Evolutionary conservation across 1,140 invertebrate genomes (phyloP).

Genomic region (Tetramorium alpestre): DNA sequence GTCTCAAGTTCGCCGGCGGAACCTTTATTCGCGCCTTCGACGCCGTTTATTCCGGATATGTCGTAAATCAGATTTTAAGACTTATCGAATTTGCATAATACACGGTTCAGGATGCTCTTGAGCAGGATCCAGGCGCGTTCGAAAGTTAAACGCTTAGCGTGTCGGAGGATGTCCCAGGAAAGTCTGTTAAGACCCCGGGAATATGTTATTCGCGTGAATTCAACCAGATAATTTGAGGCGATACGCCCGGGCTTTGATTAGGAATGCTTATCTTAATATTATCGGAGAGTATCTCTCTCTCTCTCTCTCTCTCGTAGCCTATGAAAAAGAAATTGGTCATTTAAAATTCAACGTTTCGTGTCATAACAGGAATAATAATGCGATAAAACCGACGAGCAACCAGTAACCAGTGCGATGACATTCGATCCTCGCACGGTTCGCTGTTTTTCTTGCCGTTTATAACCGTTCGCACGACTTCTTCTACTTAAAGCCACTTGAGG

Average conservation of each 20-base stretch:
- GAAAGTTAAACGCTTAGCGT: neutral
- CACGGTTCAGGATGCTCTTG: neutral
- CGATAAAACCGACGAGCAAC: constrained; percentile 15
- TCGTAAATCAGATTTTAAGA: constrained; percentile 31
- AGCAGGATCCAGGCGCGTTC: neutral
- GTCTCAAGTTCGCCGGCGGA: constrained; percentile 23
- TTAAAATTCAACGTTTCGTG: constrained; percentile 24
- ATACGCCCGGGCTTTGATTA: neutral
- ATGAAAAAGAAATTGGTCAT: neutral
- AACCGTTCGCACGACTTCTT: constrained; percentile 41
- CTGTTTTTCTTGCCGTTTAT: constrained; percentile 24
- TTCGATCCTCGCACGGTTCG: constrained; percentile 13
- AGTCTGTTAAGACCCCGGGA: neutral
- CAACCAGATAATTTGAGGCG: neutral
- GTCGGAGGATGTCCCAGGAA: neutral
- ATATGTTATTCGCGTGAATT: neutral
- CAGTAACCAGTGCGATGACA: constrained; percentile 42
- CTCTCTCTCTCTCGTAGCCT: neutral
- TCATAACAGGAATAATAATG: constrained; percentile 1
- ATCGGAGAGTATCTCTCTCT: neutral
- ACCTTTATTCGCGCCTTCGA: neutral
- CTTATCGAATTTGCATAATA: constrained; percentile 35
- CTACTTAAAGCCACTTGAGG: constrained; percentile 42
- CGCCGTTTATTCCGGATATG: neutral
- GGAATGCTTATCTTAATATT: constrained; percentile 23